Evolutionary conservation across 2,797 vertebrate species (phyloP).

Genomic region (Linurgus olivaceus): DNA sequence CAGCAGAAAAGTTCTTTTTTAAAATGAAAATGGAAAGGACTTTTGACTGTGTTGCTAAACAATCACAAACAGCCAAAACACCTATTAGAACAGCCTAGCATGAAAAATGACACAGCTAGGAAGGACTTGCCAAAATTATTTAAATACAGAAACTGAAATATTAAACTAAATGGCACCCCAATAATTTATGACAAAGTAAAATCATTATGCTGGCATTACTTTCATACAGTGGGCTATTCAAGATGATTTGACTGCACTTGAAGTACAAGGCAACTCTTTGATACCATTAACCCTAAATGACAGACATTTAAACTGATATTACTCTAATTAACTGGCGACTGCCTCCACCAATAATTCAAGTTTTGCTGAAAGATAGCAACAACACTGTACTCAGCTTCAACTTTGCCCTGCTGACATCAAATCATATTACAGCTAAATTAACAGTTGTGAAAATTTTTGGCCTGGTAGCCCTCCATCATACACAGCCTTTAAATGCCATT

Average conservation of each 20-base stretch:
- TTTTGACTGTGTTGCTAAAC: not conserved
- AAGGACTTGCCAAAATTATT: not conserved
- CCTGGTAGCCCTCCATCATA: conserved; percentile 61
- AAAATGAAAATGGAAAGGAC: conserved; percentile 21
- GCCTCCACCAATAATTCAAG: conserved; percentile 72
- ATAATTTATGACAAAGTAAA: conserved; percentile 57
- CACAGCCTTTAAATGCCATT: conserved; percentile 82
- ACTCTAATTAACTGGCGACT: conserved; percentile 80
- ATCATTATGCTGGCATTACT: conserved; percentile 43
- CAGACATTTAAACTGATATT: conserved; percentile 78
- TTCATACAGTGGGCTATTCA: conserved; percentile 63
- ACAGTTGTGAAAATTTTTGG: conserved; percentile 81
- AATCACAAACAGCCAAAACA: not conserved
- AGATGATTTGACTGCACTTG: conserved; percentile 28
- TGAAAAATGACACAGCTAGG: not conserved
- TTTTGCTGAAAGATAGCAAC: conserved; percentile 73
- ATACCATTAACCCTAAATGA: conserved; percentile 81
- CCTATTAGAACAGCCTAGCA: not conserved
- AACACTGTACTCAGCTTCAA: conserved; percentile 71
- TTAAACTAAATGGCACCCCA: conserved; percentile 54
- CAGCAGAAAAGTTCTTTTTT: not conserved
- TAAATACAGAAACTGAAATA: conserved; percentile 26
- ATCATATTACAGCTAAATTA: conserved; percentile 81
- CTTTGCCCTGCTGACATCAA: conserved; percentile 79
- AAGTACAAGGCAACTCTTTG: conserved; percentile 71